Evolutionary conservation across 2,797 vertebrate genomes (phyloP), one percentile per base, ranked within the genome.

Genomic region (Halcyon leucocephala): DNA sequence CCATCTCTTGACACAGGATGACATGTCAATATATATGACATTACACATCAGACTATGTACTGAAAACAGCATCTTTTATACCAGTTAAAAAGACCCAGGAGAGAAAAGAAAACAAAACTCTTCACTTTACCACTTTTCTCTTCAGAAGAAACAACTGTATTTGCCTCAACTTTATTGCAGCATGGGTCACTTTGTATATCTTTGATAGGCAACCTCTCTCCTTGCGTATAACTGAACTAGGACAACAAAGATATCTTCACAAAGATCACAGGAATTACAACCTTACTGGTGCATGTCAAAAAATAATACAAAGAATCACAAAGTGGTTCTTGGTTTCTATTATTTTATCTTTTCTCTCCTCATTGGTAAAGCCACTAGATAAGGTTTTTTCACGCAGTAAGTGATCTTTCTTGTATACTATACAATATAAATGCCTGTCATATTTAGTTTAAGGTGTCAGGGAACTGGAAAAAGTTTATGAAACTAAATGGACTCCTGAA

Each of bases 361-460:
- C 49, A 51, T 77, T 95, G 69, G 37, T 80, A 94, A 69, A 89
- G 49, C 51, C 85, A 81, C 86, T 82, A 93, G 83, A 73, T 84
- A 91, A 51, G 26, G 12, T 78, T 95, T 88, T 81, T 93, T n/a
- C 80, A 81, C 14, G 2, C 9, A 65, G 66, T 90, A 83, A 97
- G 78, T 90, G 86, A 90, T 97, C 96, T 94, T 88, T 96, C 92
- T 92, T 93, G 58, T 95, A 91, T 92, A 91, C 79, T 82, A 65
- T 86, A 81, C 77, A 91, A 90, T 96, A 97, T 91, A 96, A 97
- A 97, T 93, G 85, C 60, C 84, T 97, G 96, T 97, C 97, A 97
- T 97, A 95, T 96, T 97, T 96, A 97, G 97, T 97, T 97, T 96
- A 97, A 97, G 78, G 87, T 97, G 96, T 97, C 97, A 97, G 87